Evolutionary conservation across 2,797 vertebrate genomes (phyloP), one percentile per base, ranked within the genome.

Genomic region (Scleropages formosus): DNA sequence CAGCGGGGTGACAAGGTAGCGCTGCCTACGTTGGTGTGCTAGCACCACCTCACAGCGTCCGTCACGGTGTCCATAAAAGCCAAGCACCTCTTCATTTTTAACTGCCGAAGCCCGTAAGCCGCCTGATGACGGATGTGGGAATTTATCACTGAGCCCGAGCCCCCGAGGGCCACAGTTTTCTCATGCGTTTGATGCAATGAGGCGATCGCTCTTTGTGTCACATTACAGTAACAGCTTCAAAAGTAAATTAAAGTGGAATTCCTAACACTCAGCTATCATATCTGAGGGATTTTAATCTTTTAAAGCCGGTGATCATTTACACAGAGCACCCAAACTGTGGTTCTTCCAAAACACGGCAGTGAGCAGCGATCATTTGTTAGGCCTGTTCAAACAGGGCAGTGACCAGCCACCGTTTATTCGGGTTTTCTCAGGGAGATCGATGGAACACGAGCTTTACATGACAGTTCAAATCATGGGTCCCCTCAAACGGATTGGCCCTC

Each of bases 341-440:
- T 20, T 59, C 20, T 4, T n/a, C 59, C 4, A n/a, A n/a, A 61
- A 20, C 16, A n/a, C 20, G 78, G 74, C 81, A 81, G 87, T 85
- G 82, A 87, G 78, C 79, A 76, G 67, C 80, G 84, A 85, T 74
- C 51, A 75, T 69, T 85, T 86, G 78, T 85, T 75, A 70, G 82
- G 80, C 81, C 79, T 58, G 77, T 82, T 82, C 75, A 12, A 56
- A 56, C 53, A 3, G 53, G 53, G 18, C 12, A 9, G 53, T 56
- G 53, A 56, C 12, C 53, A 39, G 46, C 66, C 66, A 68, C 68
- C 1, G 22, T 20, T 20, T 49, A 68, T 49, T 49, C 20, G 31
- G 66, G 65, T 10, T 46, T 51, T 11, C 22, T 39, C 31, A 31
- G 2, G 31, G 31, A 39, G 31, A 39, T 39, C 31, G 6, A 39